Base-by-base conservation (phyloP, 2,888 invertebrate genomes). In the Ypsolopha scabrella region DNA sequence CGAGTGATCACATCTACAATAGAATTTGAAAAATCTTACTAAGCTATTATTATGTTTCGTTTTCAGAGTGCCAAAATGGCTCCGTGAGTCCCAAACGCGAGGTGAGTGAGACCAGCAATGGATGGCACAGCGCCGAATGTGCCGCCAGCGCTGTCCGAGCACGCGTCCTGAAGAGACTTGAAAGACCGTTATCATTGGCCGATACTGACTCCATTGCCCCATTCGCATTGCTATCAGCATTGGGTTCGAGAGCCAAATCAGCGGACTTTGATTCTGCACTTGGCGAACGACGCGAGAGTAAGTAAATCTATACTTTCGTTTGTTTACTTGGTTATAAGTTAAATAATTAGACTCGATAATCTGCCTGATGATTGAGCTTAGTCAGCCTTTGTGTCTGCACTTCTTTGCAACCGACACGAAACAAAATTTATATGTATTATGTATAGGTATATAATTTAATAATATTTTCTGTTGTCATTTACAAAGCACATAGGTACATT, bases 101-200 rank as follows among this genome's bases (percentile, higher is more conserved):
- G 13, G 46, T 6, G 7, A 7, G 6, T 6, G 43, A 8, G 43
- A 6, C 24, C 7, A 39, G 39, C 36, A 46, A 35, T 14, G 14
- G 24, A 24, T 24, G 43, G n/a, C 10, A 7, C 11, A n/a, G 34
- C 37, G 24, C 13, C 10, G 24, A 48, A 7, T 6, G 39, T n/a
- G 43, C 39, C 34, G 51, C 48, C 9, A 14, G 35, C 11, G 41
- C 43, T 6, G 51, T 47, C 34, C 24, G 46, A 4, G 51, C 46
- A 11, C 50, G 50, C 35, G 50, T 50, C 9, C 9, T 41, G 7
- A 41, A 43, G 8, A 11, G 43, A 0, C 60, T 71, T 11, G 72
- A 75, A 58, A 73, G 83, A 0, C 83, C 83, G 3, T 67, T 69
- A 47, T 82, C 83, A 0, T 64, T 78, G 1, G 73, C 73, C 0